Percentiles rank a stretch among this genome's conserved stretches.
Conservation (phyloP, 2,888 invertebrate species). For the Escarpia spicata region DNA sequence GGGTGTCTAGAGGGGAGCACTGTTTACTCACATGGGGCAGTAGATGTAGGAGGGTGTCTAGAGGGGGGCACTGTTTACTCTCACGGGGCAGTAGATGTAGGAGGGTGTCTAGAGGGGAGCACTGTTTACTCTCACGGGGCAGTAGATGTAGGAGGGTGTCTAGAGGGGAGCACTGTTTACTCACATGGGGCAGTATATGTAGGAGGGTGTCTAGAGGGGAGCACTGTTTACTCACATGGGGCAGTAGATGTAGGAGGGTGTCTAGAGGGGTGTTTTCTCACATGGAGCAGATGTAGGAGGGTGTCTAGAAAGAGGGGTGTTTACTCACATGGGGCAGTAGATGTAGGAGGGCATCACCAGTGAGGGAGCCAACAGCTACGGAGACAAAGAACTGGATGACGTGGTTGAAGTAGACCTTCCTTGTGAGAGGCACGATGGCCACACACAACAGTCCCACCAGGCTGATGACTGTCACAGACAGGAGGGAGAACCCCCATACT, state of each 20-base stretch:
- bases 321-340: slow-evolving; percentile 74
- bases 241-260: slow-evolving; percentile 42
- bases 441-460: slow-evolving; percentile 86
- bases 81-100: background rate
- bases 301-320: slow-evolving; percentile 86
- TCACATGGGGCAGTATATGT: background rate
- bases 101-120: background rate
- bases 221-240: too few relatives aligned
- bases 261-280: slow-evolving; percentile 32
- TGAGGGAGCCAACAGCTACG: slow-evolving; percentile 86
- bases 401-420: slow-evolving; percentile 81
- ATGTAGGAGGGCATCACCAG: slow-evolving; percentile 89
- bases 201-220: background rate
- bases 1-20: background rate
- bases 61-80: background rate
- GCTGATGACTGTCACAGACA: slow-evolving; percentile 83
- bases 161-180: background rate
- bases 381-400: slow-evolving; percentile 88
- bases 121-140: background rate
- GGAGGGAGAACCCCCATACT: slow-evolving; percentile 55
- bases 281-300: slow-evolving; percentile 81
- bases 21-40: slow-evolving; percentile 1
- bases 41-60: background rate
- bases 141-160: background rate
- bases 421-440: slow-evolving; percentile 88